Percentiles rank a stretch among this genome's conserved stretches.
These are phyloP conservation scores for Drosophila gaucha DNA, from an alignment of 2,888 invertebrate species.

Conservation along the genomic window DNA sequence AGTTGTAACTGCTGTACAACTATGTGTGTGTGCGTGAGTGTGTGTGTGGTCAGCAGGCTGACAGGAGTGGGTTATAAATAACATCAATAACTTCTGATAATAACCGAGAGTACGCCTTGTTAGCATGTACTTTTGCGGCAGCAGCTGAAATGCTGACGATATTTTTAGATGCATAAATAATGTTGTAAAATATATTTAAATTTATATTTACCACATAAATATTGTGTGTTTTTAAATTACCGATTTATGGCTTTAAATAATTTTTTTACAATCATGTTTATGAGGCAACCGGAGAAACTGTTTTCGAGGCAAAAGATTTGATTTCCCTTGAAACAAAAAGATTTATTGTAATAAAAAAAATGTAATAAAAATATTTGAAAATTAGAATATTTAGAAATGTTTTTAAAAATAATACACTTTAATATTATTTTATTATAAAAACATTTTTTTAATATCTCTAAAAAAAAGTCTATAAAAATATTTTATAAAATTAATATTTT, in stretches of 20 bases:
- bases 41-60: slow-evolving; percentile 15
- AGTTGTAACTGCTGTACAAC: not conserved
- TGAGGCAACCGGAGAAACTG: not conserved
- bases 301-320: not conserved
- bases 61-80: slow-evolving; percentile 22
- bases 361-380: no score
- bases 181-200: not conserved
- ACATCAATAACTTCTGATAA: slow-evolving; percentile 16
- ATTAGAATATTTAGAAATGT: no score
- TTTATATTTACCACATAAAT: not conserved
- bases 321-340: no score
- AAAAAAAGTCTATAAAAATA: no score
- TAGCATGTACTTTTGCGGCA: not conserved
- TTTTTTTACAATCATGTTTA: not conserved
- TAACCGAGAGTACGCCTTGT: not conserved
- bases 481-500: no score
- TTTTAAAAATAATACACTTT: no score
- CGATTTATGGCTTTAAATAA: not conserved
- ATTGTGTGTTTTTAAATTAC: not conserved
- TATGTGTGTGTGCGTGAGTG: not conserved
- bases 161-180: not conserved
- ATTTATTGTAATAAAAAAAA: no score
- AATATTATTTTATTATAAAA: no score
- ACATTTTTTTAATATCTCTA: no score
- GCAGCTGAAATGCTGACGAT: not conserved